Conservation (phyloP, 1,140 invertebrate species). For the Drosophila tsacasi region DNA sequence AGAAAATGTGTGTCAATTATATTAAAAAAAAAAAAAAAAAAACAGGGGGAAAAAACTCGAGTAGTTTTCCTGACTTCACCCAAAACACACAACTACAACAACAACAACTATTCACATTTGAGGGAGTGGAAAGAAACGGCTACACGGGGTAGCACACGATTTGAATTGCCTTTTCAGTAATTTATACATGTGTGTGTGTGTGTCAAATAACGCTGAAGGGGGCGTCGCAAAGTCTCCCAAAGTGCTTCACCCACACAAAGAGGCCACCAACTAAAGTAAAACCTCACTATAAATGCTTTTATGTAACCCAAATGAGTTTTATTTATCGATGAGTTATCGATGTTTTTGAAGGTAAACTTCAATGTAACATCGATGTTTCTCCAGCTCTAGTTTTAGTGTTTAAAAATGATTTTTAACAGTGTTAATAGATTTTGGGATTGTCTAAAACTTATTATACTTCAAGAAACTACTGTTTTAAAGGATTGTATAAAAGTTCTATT, state of each 20-base stretch:
- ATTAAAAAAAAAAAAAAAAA: slow-evolving; percentile 60
- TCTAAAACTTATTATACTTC: no score
- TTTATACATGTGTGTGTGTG: slow-evolving; percentile 41
- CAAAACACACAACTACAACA: slow-evolving; percentile 29
- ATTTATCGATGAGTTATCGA: no score
- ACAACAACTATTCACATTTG: slow-evolving; percentile 2
- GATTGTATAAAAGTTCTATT: no score
- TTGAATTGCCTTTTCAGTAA: slow-evolving; percentile 66
- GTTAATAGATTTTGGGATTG: not conserved
- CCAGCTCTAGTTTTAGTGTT: not conserved
- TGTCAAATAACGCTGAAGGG: slow-evolving; percentile 63
- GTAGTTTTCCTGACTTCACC: slow-evolving; percentile 75
- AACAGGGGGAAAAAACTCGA: slow-evolving; percentile 33
- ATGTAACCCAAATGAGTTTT: not conserved
- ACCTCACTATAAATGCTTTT: not conserved
- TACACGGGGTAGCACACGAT: slow-evolving; percentile 46
- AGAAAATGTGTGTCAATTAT: slow-evolving; percentile 82
- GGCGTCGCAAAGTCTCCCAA: slow-evolving; percentile 75
- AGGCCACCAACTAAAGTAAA: slow-evolving; percentile 5
- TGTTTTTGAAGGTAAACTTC: no score
- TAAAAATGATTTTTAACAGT: not conserved
- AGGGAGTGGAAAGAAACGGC: slow-evolving; percentile 19
- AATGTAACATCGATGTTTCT: no score
- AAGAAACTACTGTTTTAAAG: no score
- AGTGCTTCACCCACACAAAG: slow-evolving; percentile 47